Evolutionary conservation across 2,888 invertebrate species (phyloP).

Genomic region (Danaus chrysippus): DNA sequence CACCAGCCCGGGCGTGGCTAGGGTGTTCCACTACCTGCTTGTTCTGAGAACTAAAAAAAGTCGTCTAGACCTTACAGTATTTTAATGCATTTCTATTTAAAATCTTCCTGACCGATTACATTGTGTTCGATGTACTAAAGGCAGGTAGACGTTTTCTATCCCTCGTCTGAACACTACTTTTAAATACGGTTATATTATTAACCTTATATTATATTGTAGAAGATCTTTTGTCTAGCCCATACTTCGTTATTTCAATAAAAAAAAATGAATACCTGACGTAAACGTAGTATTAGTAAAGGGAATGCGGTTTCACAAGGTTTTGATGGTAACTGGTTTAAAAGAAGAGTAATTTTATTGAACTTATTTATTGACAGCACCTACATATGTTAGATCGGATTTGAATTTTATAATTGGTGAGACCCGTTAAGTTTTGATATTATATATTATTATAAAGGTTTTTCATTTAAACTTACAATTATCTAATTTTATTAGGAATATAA

Average conservation of each 20-base stretch:
- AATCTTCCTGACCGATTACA: conserved; percentile 66
- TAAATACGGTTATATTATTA: conserved; percentile 52
- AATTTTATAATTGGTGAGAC: conserved; percentile 31
- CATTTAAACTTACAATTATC: too few relatives aligned
- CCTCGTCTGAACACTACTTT: conserved; percentile 45
- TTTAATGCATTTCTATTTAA: conserved; percentile 67
- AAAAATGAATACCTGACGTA: conserved; percentile 29
- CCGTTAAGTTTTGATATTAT: conserved; percentile 7
- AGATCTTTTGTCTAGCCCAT: conserved; percentile 35
- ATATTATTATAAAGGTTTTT: too few relatives aligned
- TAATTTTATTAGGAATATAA: too few relatives aligned
- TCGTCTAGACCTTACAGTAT: conserved; percentile 75
- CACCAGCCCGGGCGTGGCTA: conserved; percentile 6
- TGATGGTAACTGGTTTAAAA: conserved; percentile 27
- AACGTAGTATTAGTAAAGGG: conserved; percentile 28
- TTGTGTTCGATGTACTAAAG: conserved; percentile 61
- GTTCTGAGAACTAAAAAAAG: conserved; percentile 63
- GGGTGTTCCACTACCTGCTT: conserved; percentile 56
- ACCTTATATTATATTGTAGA: conserved; percentile 40
- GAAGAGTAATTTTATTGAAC: conserved; percentile 23
- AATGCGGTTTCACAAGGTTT: conserved; percentile 31
- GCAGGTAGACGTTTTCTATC: conserved; percentile 61
- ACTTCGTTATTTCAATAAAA: conserved; percentile 22
- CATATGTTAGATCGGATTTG: conserved; percentile 12
- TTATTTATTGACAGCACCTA: conserved; percentile 17